These are phyloP conservation scores for Alaudala cheleensis DNA, from an alignment of 2,113 vertebrate species.

Conservation along the genomic window DNA sequence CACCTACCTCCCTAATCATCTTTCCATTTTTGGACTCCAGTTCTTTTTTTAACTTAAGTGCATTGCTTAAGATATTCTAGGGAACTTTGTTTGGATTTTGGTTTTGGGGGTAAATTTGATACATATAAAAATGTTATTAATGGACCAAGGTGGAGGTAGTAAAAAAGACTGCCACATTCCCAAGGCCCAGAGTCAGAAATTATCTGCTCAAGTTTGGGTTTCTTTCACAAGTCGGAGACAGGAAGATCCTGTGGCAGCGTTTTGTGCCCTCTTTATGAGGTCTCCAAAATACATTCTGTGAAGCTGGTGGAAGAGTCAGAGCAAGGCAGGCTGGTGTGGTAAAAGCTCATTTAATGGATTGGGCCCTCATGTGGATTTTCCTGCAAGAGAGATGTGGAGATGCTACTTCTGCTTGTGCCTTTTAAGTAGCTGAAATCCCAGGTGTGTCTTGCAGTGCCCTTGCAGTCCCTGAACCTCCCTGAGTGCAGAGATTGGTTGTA, in stretches of 20 bases:
- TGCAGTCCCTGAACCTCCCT: background rate
- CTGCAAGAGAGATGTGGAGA: background rate
- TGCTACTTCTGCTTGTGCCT: background rate
- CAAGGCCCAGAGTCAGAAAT: background rate
- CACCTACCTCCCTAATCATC: constrained; percentile 29
- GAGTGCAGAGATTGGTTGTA: background rate
- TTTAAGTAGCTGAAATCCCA: background rate
- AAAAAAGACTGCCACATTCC: background rate
- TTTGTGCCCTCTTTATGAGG: background rate
- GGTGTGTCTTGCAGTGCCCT: background rate
- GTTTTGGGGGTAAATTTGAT: background rate
- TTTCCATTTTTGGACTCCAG: constrained; percentile 22
- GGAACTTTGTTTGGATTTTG: constrained; percentile 12
- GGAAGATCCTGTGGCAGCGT: background rate
- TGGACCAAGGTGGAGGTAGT: background rate
- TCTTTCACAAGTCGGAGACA: background rate
- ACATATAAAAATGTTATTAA: constrained; percentile 8
- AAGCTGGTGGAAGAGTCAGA: background rate
- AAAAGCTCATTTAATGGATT: background rate
- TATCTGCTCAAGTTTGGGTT: background rate
- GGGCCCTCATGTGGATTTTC: background rate
- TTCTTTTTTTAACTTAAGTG: background rate
- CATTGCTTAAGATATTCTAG: background rate
- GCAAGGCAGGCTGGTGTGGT: background rate
- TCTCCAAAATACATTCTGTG: background rate